Evolutionary conservation across 1,140 invertebrate species (phyloP), one percentile per base, ranked within the genome.

Genomic region (Chironomus striatipennis): DNA sequence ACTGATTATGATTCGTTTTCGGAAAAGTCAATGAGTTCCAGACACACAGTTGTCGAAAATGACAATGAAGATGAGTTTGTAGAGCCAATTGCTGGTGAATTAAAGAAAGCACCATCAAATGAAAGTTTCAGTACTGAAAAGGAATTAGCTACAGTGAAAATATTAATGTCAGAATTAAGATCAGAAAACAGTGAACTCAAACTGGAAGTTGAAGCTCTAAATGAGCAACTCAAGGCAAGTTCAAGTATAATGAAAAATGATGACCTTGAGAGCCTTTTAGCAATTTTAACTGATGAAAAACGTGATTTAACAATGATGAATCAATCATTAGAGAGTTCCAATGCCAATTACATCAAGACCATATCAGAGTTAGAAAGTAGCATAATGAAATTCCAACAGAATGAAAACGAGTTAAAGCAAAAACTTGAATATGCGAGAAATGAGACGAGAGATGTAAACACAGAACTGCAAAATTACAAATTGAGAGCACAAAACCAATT

Each of bases 401-500:
- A 84, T 75, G 78, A 82, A 70, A 78, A 79, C 8, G 85, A 85
- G 74, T 76, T 85, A 21, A 83, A 84, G 73, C 79, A 83, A 15
- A 83, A 82, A 75, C 75, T 88, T 15, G 86, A 87, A 75, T 85
- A 85, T 80, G 81, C 86, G 81, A 84, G 86, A 83, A 83, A 87
- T 80, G 87, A 87, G 77, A 80, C 88, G 17, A 81, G 82, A 72
- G 81, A 84, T 15, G 83, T 86, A 67, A 87, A 88, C 77, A 85
- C 85, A 20, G 90, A 91, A 78, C 83, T 90, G 73, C 86, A 88
- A 76, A 88, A 90, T 75, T 92, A 93, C 80, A 88, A 88, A 80
- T 83, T 83, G 7, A 85, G 89, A 77, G 93, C 92, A 7, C 86
- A 91, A 74, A 88, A 87, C 77, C 93, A 91, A 74, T 81, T 95